Percentiles rank a stretch among this genome's conserved stretches.
Conservation (phyloP, 2,888 invertebrate genomes). For the Biston stratarius region DNA sequence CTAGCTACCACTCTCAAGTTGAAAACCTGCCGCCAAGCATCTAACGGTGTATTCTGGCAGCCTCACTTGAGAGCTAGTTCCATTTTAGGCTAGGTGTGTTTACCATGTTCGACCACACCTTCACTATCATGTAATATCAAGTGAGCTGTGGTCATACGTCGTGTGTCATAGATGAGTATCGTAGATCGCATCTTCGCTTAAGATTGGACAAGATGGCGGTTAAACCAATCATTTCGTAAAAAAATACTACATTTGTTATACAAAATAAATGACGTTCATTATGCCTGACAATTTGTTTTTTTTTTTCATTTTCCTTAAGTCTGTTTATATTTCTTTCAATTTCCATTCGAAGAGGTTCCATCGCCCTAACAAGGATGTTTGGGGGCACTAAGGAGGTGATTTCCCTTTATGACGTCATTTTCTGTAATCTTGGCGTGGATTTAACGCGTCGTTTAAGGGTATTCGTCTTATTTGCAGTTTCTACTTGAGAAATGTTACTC, state of each 20-base stretch:
- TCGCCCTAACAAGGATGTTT: conserved; percentile 36
- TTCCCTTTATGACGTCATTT: conserved; percentile 64
- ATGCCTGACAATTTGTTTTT: conserved; percentile 4
- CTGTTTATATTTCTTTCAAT: conserved; percentile 28
- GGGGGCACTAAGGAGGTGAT: conserved; percentile 55
- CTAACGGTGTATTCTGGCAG: no score
- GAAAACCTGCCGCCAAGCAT: no score
- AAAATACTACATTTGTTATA: conserved; percentile 18
- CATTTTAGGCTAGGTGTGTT: no score
- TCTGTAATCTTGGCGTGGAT: conserved; percentile 59
- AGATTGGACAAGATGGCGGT: not conserved
- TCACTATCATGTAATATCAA: no score
- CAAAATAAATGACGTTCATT: conserved; percentile 9
- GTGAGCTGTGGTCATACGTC: no score
- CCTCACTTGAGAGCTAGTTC: no score
- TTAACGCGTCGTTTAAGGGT: conserved; percentile 60
- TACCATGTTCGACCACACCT: no score
- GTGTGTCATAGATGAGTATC: no score
- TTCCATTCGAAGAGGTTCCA: conserved; percentile 29
- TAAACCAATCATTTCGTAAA: no score
- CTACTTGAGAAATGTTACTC: conserved; percentile 4
- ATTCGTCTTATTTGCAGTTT: conserved; percentile 49
- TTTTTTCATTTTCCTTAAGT: conserved; percentile 18
- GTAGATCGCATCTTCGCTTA: no score
- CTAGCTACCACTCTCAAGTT: no score